These are phyloP conservation scores for Acrobasis repandana DNA, from an alignment of 2,888 invertebrate species.

Conservation along the genomic window DNA sequence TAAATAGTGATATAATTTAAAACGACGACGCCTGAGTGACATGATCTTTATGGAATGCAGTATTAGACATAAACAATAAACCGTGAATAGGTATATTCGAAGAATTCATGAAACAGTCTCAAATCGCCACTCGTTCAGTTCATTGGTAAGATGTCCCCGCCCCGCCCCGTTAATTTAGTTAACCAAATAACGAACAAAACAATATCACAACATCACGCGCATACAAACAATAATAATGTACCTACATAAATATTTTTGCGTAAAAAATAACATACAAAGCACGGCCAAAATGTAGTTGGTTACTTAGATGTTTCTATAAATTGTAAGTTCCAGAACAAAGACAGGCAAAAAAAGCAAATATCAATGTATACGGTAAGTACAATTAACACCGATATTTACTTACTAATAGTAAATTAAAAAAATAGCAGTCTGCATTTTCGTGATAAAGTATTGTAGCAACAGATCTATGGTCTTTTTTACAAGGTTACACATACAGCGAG, in stretches of 20 bases:
- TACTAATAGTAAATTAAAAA: not conserved
- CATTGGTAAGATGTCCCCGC: conserved; percentile 22
- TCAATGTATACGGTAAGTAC: not conserved
- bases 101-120: conserved; percentile 38
- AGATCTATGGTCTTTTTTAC: not conserved
- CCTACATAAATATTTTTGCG: not conserved
- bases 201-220: conserved; percentile 2
- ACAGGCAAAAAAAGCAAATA: not conserved
- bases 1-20: conserved; percentile 30
- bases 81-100: conserved; percentile 38
- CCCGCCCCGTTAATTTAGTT: too few relatives aligned
- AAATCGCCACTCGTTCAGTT: not conserved
- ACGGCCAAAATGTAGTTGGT: not conserved
- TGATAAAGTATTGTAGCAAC: not conserved
- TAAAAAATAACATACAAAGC: not conserved
- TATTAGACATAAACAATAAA: conserved; percentile 41
- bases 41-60: conserved; percentile 53
- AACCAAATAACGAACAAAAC: conserved; percentile 22
- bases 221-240: not conserved
- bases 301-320: not conserved
- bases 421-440: not conserved
- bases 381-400: not conserved
- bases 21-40: conserved; percentile 28
- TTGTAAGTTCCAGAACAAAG: not conserved
- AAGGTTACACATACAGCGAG: too few relatives aligned